Base-by-base conservation (phyloP, 2,888 invertebrate species). In the Drosophila siamana region DNA sequence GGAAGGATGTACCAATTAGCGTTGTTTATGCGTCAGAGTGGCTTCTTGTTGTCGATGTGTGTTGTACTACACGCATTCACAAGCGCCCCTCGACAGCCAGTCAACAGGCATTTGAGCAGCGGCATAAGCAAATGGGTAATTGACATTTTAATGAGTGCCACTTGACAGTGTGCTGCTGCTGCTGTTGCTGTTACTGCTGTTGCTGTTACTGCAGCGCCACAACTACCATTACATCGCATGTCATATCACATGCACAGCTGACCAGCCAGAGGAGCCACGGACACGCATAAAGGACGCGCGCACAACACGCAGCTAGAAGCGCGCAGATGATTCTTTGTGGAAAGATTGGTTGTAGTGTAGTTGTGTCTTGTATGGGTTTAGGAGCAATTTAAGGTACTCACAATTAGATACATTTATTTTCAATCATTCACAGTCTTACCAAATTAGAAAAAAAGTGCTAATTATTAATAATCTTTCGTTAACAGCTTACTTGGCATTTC, bases 101-200 rank as follows among this genome's bases (percentile, higher is more conserved):
- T 43, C 46, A 57, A 40, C 48, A 52, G 36, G 30, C 57, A 64
- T 50, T 59, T 40, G 51, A 51, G 59, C 7, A 24, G 46, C 9
- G 22, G 46, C 47, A 67, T 33, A 54, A 61, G 33, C 65, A 56
- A 56, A 65, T 57, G 47, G 38, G 65, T 61, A 65, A 65, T 65
- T 65, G 61, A 61, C 62, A 46, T 56, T 65, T 51, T 60, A 60
- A 65, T 65, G 60, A 65, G 64, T 46, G 60, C 46, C 60, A 52
- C 62, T 62, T 55, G 62, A 62, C 55, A 55, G 47, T 22, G 38
- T 30, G 46, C 36, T 13, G n/a, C 26, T 13, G 13, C 36, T 38
- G 13, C 26, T n/a, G n/a, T n/a, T 30, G 46, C 36, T 13, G n/a
- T 6, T 13, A 6, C 36, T 38, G 13, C 26, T 30, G 46, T 13